These are phyloP conservation scores for Phasianus colchicus DNA, from an alignment of 2,113 vertebrate genomes.

Conservation along the genomic window DNA sequence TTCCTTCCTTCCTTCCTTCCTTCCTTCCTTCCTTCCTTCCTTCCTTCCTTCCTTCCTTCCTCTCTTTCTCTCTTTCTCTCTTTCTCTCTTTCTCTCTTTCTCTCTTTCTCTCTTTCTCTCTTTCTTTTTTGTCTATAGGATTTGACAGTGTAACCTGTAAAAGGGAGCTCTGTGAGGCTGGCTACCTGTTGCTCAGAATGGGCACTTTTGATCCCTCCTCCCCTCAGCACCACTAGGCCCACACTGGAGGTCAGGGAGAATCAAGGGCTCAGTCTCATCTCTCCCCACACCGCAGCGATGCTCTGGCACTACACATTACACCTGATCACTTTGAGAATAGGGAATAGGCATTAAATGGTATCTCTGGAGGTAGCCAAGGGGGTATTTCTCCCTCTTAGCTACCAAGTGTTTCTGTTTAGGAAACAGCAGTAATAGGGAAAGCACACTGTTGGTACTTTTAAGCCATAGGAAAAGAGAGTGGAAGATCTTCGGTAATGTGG, in stretches of 20 bases:
- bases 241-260: fast-evolving
- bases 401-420: background rate
- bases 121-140: too few species aligned
- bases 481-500: background rate
- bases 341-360: fast-evolving
- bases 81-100: background rate
- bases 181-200: fast-evolving
- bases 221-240: background rate
- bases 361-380: background rate
- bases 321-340: fast-evolving
- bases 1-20: too few species aligned
- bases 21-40: background rate
- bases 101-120: too few species aligned
- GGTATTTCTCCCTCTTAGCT: background rate
- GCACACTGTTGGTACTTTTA: fast-evolving
- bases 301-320: background rate
- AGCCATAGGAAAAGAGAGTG: background rate
- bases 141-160: background rate
- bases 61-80: too few species aligned
- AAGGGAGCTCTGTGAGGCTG: fast-evolving
- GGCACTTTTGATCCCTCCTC: background rate
- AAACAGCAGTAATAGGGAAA: background rate
- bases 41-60: background rate
- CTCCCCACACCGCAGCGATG: background rate
- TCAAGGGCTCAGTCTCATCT: fast-evolving